Evolutionary conservation across 2,797 vertebrate genomes (phyloP).

Genomic region (Lagorchestes hirsutus): DNA sequence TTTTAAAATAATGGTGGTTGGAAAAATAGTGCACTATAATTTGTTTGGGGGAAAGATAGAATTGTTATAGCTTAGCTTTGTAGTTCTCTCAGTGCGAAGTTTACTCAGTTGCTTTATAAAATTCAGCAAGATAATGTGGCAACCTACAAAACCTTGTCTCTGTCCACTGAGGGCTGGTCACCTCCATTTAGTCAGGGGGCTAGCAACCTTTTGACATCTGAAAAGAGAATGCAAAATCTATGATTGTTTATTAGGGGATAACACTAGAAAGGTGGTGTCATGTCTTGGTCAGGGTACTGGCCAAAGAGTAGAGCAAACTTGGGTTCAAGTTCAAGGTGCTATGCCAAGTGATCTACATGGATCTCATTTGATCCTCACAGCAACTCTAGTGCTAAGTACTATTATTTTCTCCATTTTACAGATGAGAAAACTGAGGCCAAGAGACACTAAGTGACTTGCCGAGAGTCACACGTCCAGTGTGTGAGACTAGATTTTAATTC

Average conservation of each 20-base stretch:
- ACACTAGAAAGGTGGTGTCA: background rate
- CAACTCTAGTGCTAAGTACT: background rate
- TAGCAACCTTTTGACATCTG: background rate
- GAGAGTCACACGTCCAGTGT: background rate
- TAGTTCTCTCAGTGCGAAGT: conserved; percentile 5
- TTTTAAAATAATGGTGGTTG: conserved; percentile 20
- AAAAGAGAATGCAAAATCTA: background rate
- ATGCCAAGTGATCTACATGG: background rate
- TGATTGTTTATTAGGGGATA: background rate
- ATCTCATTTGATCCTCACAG: background rate
- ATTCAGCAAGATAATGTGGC: background rate
- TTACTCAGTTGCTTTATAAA: background rate
- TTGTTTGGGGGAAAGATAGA: conserved; percentile 44
- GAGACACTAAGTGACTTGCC: background rate
- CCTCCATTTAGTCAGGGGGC: background rate
- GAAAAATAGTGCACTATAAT: conserved; percentile 21
- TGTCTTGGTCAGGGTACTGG: background rate
- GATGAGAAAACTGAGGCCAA: background rate
- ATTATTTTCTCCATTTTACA: background rate
- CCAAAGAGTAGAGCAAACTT: background rate
- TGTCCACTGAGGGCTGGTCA: background rate
- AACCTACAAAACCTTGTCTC: background rate
- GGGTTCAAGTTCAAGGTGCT: background rate
- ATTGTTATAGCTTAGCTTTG: conserved; percentile 25
- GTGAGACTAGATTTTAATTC: background rate